phyloP scores from a whole-genome alignment of 2,797 vertebrate genomes.

The Acanthiza pusilla region DNA sequence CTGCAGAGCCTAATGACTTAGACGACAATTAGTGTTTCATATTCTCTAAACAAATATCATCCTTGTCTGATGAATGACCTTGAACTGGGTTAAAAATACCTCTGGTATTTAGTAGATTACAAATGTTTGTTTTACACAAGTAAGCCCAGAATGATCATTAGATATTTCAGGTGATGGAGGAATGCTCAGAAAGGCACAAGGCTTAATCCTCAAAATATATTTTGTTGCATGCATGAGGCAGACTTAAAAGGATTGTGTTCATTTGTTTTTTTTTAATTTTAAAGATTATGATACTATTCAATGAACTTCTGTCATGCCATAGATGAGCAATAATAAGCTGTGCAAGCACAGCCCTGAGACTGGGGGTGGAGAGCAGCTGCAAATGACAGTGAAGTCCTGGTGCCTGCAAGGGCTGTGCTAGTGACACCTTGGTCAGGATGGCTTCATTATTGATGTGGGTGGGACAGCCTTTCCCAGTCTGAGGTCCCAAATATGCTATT shows the following conservation, averaged over 20 bases:
- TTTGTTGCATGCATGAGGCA: background rate
- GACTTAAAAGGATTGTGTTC: background rate
- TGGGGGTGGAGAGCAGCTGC: background rate
- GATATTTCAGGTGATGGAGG: background rate
- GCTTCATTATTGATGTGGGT: background rate
- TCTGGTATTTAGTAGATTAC: slow-evolving; percentile 1
- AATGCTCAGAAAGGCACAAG: background rate
- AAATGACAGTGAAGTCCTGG: background rate
- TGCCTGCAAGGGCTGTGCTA: background rate
- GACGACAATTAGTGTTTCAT: slow-evolving; percentile 23
- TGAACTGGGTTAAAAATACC: slow-evolving; percentile 17
- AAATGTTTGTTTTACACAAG: background rate
- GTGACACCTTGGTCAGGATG: background rate
- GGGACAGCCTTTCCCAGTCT: background rate
- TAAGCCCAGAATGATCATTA: background rate
- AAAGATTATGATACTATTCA: background rate
- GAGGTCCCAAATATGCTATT: background rate
- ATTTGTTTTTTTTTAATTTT: no score
- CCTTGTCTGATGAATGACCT: background rate
- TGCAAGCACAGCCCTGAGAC: background rate
- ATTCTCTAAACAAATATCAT: background rate
- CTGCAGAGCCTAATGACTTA: slow-evolving; percentile 42
- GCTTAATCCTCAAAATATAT: background rate
- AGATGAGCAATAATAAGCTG: background rate
- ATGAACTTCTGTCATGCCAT: background rate